phyloP scores from a whole-genome alignment of 2,113 vertebrate genomes.

The Cercocebus atys region DNA sequence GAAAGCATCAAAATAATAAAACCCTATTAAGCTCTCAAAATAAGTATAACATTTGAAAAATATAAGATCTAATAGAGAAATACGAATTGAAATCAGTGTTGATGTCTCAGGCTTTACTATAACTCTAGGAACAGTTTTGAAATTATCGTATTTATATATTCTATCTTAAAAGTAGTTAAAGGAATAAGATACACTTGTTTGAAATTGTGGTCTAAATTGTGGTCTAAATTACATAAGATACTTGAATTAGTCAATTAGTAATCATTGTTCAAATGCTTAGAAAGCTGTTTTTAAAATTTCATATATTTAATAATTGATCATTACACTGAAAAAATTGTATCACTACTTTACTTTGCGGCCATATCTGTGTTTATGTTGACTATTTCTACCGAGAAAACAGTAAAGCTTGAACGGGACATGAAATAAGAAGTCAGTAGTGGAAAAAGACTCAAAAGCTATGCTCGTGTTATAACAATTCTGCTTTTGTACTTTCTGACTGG shows the following conservation, averaged over 20 bases:
- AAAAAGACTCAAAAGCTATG: background rate
- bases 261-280: background rate
- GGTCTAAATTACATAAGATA: background rate
- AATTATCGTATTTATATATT: background rate
- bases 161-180: background rate
- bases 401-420: background rate
- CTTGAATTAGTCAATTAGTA: background rate
- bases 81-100: background rate
- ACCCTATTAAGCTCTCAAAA: background rate
- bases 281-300: background rate
- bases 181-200: background rate
- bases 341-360: background rate
- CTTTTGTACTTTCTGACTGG: background rate
- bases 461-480: background rate
- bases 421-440: background rate
- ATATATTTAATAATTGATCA: background rate
- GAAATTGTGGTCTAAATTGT: background rate
- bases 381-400: background rate
- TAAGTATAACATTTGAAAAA: background rate
- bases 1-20: background rate
- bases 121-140: background rate
- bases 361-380: background rate
- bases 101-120: background rate
- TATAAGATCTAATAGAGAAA: background rate
- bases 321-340: background rate